Evolutionary conservation across 2,113 vertebrate genomes (phyloP).

Genomic region (Leptocoma aspasia): DNA sequence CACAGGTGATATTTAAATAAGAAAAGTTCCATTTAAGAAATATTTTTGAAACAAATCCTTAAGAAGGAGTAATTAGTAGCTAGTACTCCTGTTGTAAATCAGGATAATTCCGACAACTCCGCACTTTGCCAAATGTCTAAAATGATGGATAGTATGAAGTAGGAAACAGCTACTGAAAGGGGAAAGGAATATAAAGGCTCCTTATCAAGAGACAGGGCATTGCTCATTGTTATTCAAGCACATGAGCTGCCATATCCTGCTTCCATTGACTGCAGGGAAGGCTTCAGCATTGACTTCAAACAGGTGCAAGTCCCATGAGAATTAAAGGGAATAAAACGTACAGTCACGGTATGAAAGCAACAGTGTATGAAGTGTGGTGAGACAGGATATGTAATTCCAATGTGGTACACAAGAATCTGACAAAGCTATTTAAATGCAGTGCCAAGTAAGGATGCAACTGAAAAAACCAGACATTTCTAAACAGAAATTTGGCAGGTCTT

Average conservation of each 20-base stretch:
- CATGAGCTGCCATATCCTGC: conserved; percentile 16
- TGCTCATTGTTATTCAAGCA: conserved; percentile 40
- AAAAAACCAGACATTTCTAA: neutral
- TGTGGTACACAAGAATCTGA: conserved; percentile 30
- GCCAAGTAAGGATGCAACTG: conserved; percentile 50
- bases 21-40: neutral
- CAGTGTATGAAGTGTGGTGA: conserved; percentile 34
- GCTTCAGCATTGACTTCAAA: conserved; percentile 39
- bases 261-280: neutral
- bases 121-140: neutral
- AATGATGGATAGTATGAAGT: neutral
- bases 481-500: conserved; percentile 25
- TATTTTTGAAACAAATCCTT: neutral
- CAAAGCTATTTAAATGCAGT: conserved; percentile 29
- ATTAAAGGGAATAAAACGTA: conserved; percentile 21
- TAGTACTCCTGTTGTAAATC: neutral
- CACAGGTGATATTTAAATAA: neutral
- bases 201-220: neutral
- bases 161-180: conserved; percentile 24
- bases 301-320: conserved; percentile 45
- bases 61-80: neutral
- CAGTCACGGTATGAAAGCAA: conserved; percentile 42
- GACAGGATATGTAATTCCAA: conserved; percentile 38
- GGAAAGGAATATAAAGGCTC: neutral
- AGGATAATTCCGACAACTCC: neutral